A percentile compares a stretch with the other conserved stretches of the same genome.
phyloP scores from a whole-genome alignment of 2,113 vertebrate genomes.

The Gymnobelideus leadbeateri region DNA sequence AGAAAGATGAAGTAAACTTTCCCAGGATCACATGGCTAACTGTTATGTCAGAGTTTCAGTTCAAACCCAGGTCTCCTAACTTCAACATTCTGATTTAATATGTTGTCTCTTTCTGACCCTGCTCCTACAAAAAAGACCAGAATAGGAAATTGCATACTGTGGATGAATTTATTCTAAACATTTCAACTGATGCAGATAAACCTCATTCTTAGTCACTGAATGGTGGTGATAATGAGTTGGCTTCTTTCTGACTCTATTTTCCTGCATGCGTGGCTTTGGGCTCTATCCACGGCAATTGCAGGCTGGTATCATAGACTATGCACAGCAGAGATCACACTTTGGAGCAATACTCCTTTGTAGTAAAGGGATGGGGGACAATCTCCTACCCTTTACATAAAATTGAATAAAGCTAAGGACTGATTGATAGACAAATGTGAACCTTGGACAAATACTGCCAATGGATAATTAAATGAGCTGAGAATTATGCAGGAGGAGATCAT shows the following conservation, averaged over 20 bases:
- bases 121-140: not conserved
- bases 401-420: slow-evolving; percentile 11
- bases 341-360: slow-evolving; percentile 42
- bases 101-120: not conserved
- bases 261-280: slow-evolving; percentile 13
- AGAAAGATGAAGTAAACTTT: not conserved
- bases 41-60: not conserved
- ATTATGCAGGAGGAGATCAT: not conserved
- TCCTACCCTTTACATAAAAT: slow-evolving; percentile 28
- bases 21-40: not conserved
- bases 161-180: slow-evolving; percentile 61
- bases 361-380: slow-evolving; percentile 7
- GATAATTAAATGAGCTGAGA: not conserved
- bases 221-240: slow-evolving; percentile 50
- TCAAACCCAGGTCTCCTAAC: not conserved
- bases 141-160: slow-evolving; percentile 26
- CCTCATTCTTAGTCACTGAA: slow-evolving; percentile 45
- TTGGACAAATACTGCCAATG: not conserved
- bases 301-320: not conserved
- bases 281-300: not conserved
- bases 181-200: slow-evolving; percentile 57
- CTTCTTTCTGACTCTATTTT: slow-evolving; percentile 23
- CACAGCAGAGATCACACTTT: not conserved
- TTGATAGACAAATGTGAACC: not conserved
- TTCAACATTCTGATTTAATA: not conserved